Evolutionary conservation across 1,140 invertebrate genomes (phyloP), one percentile per base, ranked within the genome.

Genomic region (Drosophila triauraria): DNA sequence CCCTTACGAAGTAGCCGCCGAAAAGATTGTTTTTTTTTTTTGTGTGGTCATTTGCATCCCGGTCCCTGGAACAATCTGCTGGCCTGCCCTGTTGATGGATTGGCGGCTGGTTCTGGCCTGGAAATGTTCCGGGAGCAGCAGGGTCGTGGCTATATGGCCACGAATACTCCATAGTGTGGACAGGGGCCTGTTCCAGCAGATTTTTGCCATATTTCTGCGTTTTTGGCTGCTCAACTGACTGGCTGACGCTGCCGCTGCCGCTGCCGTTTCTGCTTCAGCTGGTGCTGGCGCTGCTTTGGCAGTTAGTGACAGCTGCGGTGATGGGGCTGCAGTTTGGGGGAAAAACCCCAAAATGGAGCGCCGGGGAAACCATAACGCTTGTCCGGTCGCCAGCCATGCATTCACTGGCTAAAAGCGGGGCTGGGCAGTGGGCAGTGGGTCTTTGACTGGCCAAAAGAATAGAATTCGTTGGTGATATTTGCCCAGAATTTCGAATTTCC

Each of bases 241-340:
- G 61, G 27, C 10, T 51, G 54, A 17, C 30, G 10, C n/a, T 58
- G 72, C 47, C 44, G 10, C n/a, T 58, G 72, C 47, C 44, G 43
- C 43, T 27, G 60, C 44, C 17, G 23, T 56, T 56, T 56, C 35
- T 64, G 47, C 15, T 69, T 57, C 47, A 63, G 35, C 47, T 53
- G 56, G 35, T 57, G 32, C 23, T 47, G 25, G 62, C 60, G 62
- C 64, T 67, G 56, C 59, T 81, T 59, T 75, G 80, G 77, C 84
- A 87, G 85, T 87, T 90, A 87, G 84, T 87, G 84, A 87, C 84
- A 87, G 84, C 85, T 87, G 84, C 77, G 82, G 85, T 76, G 76
- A 75, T 40, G 53, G 72, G 74, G 56, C 78, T 44, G 62, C 74
- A 77, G 59, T 61, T 72, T 42, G 17, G 15, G 50, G 60, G 30